These are phyloP conservation scores for Cyprinodon variegatus DNA, from an alignment of 2,113 vertebrate genomes.

Conservation along the genomic window DNA sequence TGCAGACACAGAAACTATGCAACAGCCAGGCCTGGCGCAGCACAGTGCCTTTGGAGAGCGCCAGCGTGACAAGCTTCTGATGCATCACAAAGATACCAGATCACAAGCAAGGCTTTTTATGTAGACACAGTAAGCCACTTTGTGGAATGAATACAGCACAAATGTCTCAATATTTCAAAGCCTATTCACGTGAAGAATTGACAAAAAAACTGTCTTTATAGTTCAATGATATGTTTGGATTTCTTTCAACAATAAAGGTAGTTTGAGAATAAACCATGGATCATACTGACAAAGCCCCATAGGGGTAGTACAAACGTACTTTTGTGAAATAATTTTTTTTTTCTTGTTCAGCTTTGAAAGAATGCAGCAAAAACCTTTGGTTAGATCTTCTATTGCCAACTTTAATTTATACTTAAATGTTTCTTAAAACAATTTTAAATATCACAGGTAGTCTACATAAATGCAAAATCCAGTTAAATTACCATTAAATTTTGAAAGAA, in stretches of 20 bases:
- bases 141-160: conserved; percentile 21
- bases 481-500: not conserved
- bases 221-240: not conserved
- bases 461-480: not conserved
- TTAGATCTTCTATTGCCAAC: not conserved
- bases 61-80: conserved; percentile 54
- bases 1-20: conserved; percentile 15
- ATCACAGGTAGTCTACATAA: not conserved
- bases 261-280: not conserved
- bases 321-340: not conserved
- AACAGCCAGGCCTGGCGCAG: conserved; percentile 29
- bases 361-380: no score
- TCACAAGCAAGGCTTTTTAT: conserved; percentile 50
- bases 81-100: conserved; percentile 46
- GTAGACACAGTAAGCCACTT: conserved; percentile 25
- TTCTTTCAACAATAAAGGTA: not conserved
- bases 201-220: not conserved
- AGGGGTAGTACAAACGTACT: not conserved
- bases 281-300: not conserved
- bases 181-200: conserved; percentile 5
- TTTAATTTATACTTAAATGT: not conserved
- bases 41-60: conserved; percentile 30
- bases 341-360: not conserved
- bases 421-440: no score
- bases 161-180: not conserved